phyloP scores from a whole-genome alignment of 2,113 vertebrate genomes.

The Podocnemis expansa region DNA sequence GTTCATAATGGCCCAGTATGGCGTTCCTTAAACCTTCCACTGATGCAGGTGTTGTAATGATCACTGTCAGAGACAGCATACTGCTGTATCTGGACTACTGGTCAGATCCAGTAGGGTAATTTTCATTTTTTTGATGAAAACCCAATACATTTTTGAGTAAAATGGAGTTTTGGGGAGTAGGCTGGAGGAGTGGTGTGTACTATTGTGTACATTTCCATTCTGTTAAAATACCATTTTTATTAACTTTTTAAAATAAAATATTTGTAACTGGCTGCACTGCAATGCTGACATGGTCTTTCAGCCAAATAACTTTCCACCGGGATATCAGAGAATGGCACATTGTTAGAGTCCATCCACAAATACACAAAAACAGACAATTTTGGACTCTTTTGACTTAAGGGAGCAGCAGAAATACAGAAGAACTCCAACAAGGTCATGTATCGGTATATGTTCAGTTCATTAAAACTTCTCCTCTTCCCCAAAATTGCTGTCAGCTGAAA shows the following conservation, averaged over 20 bases:
- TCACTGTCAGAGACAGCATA: neutral
- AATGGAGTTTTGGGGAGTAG: neutral
- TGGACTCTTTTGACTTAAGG: slow-evolving; percentile 35
- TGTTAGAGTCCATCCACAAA: neutral
- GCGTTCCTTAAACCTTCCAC: neutral
- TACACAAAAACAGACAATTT: neutral
- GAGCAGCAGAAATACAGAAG: neutral
- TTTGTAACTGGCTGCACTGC: neutral
- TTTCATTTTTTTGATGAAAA: neutral
- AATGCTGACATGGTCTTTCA: accelerated
- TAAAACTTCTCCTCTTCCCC: neutral
- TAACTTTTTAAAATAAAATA: neutral
- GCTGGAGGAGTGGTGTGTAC: accelerated
- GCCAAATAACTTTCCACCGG: neutral
- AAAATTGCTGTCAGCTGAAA: slow-evolving; percentile 58
- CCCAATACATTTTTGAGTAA: neutral
- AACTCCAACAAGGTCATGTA: slow-evolving; percentile 47
- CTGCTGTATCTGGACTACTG: neutral
- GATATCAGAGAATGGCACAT: neutral
- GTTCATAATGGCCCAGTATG: neutral
- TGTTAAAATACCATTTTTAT: too few species aligned
- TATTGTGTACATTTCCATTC: too few species aligned
- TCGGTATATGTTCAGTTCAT: slow-evolving; percentile 64
- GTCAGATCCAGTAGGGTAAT: neutral
- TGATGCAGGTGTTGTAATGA: neutral